Conservation (phyloP, 2,797 vertebrate species). For the Chloroceryle amazona region DNA sequence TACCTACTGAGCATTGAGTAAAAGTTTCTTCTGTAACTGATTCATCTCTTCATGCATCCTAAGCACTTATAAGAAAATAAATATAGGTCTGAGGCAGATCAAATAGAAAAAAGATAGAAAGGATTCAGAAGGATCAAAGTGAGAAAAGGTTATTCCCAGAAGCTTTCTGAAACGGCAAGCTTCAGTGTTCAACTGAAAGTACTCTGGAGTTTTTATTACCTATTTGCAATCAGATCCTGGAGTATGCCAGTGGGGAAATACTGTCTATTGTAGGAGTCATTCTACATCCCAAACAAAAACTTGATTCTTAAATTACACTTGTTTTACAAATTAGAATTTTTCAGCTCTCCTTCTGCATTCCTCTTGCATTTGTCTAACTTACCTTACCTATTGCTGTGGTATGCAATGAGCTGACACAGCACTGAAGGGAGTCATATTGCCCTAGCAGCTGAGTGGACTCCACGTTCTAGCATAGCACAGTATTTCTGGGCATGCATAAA, state of each 20-base stretch:
- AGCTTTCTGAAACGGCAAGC: constrained; percentile 14
- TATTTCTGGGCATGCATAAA: neutral
- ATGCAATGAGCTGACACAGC: neutral
- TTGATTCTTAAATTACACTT: neutral
- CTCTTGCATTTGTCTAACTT: neutral
- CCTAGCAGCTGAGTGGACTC: neutral
- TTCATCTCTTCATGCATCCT: constrained; percentile 48
- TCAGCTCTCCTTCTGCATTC: neutral
- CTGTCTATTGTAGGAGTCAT: neutral
- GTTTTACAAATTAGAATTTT: neutral
- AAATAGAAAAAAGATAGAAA: constrained; percentile 55
- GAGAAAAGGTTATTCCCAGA: constrained; percentile 56
- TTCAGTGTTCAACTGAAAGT: neutral
- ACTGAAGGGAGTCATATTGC: fast-evolving
- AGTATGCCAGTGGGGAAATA: neutral
- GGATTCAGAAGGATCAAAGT: constrained; percentile 56
- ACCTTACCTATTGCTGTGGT: fast-evolving
- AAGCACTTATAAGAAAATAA: neutral
- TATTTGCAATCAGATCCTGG: neutral
- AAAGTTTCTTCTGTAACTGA: constrained; percentile 1
- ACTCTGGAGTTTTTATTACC: neutral
- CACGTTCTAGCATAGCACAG: neutral
- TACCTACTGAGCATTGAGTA: neutral
- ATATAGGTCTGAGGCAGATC: neutral
- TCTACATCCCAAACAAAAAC: neutral